Evolutionary conservation across 2,888 invertebrate species (phyloP), one percentile per base, ranked within the genome.

Genomic region (Drosophila kuntzei): DNA sequence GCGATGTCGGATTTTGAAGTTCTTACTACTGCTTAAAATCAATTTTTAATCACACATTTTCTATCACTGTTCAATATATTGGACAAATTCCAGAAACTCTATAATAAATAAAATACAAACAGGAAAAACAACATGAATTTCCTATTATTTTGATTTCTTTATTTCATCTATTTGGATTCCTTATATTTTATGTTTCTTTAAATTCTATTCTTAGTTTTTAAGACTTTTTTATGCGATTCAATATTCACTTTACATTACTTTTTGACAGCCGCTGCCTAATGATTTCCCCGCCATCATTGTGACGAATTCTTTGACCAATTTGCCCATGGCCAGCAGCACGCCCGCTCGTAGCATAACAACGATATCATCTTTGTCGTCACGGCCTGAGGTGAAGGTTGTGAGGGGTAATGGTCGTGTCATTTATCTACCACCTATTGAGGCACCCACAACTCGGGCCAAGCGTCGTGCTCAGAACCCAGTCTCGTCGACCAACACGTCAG

Each of bases 361-460:
- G 6, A 7, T 43, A 4, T 5, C 43, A 7, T 9, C 25, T 12
- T 8, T 20, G 14, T 29, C 37, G 7, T 9, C 68, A 9, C 89
- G 90, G 0, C 79, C 89, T 12, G 91, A 95, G 77, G 95, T 95
- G 64, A 96, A 96, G 92, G 95, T 96, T 72, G 94, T 96, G 9
- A 93, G 96, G 18, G 94, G 95, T 18, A 96, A 96, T 90, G 96
- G 96, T 1, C 93, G 96, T 32, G 94, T 96, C 37, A 95, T 96
- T 54, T 95, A 95, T 0, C 92, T 97, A 70, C 97, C 97, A 12
- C 96, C 96, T 0, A 96, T 96, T 58, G 97, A 96, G 91, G 95
- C 96, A 20, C 97, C 97, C 8, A 95, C 96, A 1, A 97, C 97
- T 0, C 93, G 96, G 41, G 95, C 96, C 18, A 95, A 96, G 89